phyloP scores from a whole-genome alignment of 1,140 invertebrate species.

The Aphaenogaster rudis region DNA sequence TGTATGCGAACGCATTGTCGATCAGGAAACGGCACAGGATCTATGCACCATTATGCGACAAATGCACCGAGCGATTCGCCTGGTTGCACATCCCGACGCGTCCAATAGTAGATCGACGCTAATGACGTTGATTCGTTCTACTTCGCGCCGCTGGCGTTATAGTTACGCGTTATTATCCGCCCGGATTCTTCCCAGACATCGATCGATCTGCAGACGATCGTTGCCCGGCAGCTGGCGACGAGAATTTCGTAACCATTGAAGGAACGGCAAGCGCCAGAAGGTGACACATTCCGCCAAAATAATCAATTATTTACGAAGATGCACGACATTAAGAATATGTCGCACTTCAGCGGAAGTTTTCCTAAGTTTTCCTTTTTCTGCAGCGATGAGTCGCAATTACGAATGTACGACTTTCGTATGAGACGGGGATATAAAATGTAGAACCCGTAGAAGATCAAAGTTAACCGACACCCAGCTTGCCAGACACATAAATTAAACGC shows the following conservation, averaged over 20 bases:
- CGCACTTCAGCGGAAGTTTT: background rate
- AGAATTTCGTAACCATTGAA: constrained; percentile 56
- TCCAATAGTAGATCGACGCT: constrained; percentile 68
- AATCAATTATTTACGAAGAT: constrained; percentile 43
- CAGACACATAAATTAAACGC: constrained; percentile 43
- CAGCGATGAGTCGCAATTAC: background rate
- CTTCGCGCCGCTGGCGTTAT: constrained; percentile 63
- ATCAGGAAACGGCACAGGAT: constrained; percentile 26
- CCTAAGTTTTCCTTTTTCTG: no score
- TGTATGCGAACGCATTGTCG: background rate
- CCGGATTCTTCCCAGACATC: constrained; percentile 46
- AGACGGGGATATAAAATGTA: background rate
- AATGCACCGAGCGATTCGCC: constrained; percentile 47
- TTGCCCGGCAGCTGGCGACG: constrained; percentile 67
- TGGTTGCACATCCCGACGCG: constrained; percentile 67
- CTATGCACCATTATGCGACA: constrained; percentile 71
- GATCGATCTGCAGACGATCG: constrained; percentile 68
- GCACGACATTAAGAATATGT: background rate
- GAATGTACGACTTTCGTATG: constrained; percentile 1
- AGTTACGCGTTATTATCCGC: constrained; percentile 63
- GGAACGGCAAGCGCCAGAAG: background rate
- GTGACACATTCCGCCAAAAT: background rate
- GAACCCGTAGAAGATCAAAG: background rate
- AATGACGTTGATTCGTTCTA: constrained; percentile 81
- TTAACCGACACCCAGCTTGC: background rate